Base-by-base conservation (phyloP, 1,140 invertebrate genomes). In the Calephelis virginiensis region DNA sequence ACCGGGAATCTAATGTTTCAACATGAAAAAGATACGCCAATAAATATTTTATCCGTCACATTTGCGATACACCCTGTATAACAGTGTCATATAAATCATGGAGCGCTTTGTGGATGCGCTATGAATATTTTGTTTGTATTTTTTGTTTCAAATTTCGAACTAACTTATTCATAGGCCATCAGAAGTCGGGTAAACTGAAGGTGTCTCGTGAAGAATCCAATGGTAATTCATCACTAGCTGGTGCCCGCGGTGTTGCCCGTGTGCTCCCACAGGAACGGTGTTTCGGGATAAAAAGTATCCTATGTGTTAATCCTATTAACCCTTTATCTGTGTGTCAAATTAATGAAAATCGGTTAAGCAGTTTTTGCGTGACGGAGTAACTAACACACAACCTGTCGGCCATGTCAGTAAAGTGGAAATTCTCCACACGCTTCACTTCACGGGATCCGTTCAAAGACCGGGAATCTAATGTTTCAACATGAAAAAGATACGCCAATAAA, bases 371-470 rank as follows among this genome's bases (percentile, higher is more conserved):
- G n/a, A n/a, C n/a, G n/a, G n/a, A n/a, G n/a, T n/a, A n/a, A n/a
- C n/a, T n/a, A n/a, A n/a, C n/a, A n/a, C n/a, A n/a, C n/a, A n/a
- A n/a, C n/a, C n/a, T n/a, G n/a, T n/a, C n/a, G n/a, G n/a, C n/a
- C 64, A 78, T 76, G 77, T 76, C 74, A 70, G 77, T 79, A 84
- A 78, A 85, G 82, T 84, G 83, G 77, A 85, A 85, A 87, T 85
- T 80, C 82, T 78, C 76, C 61, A 67, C 75, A 74, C 75, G 77
- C 74, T 69, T 73, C 73, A 71, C 73, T 78, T 74, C 82, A 75
- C 67, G 68, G 73, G 70, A 71, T 67, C 66, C n/a, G n/a, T 66
- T 81, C 76, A 67, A 76, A 78, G 82, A 82, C 80, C 80, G 75
- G 74, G 66, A 73, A 75, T n/a, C n/a, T n/a, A n/a, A n/a, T 77